Evolutionary conservation across 2,797 vertebrate genomes (phyloP).

Genomic region (Oreochromis grahami): DNA sequence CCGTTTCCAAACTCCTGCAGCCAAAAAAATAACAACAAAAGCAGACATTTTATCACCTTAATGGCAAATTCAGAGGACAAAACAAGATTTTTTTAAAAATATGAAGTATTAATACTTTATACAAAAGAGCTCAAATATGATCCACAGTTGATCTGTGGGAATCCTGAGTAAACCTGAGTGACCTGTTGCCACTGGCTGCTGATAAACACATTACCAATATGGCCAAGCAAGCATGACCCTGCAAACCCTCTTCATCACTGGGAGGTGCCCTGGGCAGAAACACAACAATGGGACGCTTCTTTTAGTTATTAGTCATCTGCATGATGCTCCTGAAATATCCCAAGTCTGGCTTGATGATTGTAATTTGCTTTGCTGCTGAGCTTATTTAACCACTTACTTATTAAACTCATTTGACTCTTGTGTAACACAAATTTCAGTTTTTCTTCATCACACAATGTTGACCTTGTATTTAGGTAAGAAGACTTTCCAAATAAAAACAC

Average conservation of each 20-base stretch:
- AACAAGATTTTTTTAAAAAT: background rate
- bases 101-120: background rate
- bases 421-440: background rate
- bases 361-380: background rate
- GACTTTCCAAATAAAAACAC: background rate
- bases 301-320: background rate
- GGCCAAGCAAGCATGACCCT: background rate
- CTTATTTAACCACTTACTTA: background rate
- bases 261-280: background rate
- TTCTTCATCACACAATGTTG: background rate
- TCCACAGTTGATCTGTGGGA: background rate
- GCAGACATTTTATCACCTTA: background rate
- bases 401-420: background rate
- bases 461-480: background rate
- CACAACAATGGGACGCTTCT: background rate
- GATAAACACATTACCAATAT: background rate
- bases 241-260: background rate
- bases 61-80: background rate
- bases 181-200: background rate
- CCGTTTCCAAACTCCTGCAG: background rate
- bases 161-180: background rate
- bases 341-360: background rate
- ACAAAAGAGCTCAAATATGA: background rate
- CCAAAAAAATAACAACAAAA: background rate
- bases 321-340: background rate